These are phyloP conservation scores for Mimachlamys varia DNA, from an alignment of 2,888 invertebrate genomes.

Conservation along the genomic window DNA sequence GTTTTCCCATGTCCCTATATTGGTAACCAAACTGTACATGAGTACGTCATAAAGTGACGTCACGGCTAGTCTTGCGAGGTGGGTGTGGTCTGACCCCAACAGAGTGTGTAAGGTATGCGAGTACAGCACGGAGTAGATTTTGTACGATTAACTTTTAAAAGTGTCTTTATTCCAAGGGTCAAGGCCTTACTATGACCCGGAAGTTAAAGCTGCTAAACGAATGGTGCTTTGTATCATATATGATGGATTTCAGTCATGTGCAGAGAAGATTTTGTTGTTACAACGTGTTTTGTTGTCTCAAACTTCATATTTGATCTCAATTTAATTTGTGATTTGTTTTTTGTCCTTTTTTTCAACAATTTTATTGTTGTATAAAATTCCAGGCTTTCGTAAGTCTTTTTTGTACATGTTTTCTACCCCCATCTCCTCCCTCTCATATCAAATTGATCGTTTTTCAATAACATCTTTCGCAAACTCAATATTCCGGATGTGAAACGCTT, in stretches of 20 bases:
- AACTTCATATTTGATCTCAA: conserved; percentile 22
- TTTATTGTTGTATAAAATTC: conserved; percentile 32
- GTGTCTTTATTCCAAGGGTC: conserved; percentile 19
- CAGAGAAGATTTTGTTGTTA: conserved; percentile 21
- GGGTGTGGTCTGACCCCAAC: too few species aligned
- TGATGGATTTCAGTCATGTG: conserved; percentile 33
- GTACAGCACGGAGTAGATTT: neutral
- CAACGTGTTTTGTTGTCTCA: conserved; percentile 36
- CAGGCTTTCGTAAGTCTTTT: conserved; percentile 1
- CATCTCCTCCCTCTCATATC: neutral
- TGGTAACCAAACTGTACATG: too few species aligned
- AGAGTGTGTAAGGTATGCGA: too few species aligned
- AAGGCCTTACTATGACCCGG: conserved; percentile 25
- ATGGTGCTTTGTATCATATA: conserved; percentile 6
- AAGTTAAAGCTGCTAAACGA: conserved; percentile 17
- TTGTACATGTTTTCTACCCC: neutral
- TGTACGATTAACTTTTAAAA: neutral
- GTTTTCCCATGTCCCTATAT: too few species aligned
- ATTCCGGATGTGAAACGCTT: neutral
- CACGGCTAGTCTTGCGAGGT: too few species aligned
- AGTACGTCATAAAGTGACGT: too few species aligned
- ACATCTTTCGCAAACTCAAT: neutral
- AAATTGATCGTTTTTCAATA: neutral
- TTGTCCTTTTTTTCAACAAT: conserved; percentile 26
- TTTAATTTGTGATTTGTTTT: conserved; percentile 32